A percentile compares a stretch with the other conserved stretches of the same genome.
Conservation (phyloP, 2,113 vertebrate genomes). For the Microcebus griseorufus region DNA sequence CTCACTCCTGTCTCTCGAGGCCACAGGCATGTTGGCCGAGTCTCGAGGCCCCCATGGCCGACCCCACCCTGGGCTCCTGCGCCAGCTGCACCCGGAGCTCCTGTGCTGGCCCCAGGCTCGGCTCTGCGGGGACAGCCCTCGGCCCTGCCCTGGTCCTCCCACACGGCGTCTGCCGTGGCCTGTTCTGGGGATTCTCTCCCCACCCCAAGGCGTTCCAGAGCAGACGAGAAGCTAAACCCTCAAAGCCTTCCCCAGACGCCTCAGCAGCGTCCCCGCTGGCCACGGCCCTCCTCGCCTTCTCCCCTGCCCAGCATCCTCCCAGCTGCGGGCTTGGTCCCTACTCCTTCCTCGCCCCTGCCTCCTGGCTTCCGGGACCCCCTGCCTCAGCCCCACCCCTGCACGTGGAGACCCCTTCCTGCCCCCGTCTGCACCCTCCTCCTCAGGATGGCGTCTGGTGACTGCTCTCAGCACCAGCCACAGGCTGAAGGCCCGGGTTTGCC, state of each 20-base stretch:
- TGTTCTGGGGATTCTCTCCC: background rate
- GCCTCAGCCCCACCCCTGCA: background rate
- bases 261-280: background rate
- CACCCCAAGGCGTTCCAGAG: background rate
- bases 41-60: background rate
- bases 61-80: background rate
- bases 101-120: rapidly evolving
- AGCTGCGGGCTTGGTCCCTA: too few relatives aligned
- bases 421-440: background rate
- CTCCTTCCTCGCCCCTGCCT: background rate
- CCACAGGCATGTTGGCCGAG: background rate
- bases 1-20: background rate
- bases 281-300: too few relatives aligned
- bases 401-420: background rate
- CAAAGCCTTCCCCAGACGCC: background rate
- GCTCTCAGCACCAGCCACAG: background rate
- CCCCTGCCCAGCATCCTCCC: too few relatives aligned
- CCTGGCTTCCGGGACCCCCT: background rate
- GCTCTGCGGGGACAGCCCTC: background rate
- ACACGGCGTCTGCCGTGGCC: background rate
- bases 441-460: background rate
- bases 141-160: background rate
- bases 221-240: background rate
- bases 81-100: background rate
- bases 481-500: background rate